Base-by-base conservation (phyloP, 1,140 invertebrate species). In the Scaptomyza pallida region DNA sequence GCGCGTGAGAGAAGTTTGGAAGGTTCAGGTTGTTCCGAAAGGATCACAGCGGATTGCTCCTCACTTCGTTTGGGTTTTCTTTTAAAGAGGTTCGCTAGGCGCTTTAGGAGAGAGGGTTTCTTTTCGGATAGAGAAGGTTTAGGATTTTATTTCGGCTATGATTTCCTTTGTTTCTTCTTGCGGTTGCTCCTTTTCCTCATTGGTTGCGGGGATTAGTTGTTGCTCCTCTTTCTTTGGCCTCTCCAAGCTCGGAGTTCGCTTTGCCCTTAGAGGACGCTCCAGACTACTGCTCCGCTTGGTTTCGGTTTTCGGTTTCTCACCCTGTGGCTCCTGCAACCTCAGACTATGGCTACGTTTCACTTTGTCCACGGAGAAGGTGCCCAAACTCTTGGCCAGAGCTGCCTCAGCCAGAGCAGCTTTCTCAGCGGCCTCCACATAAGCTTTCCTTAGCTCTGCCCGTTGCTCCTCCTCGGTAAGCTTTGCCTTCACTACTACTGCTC, bases 371-470 rank as follows among this genome's bases (percentile, higher is more conserved):
- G 60, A 17, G 30, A 16, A 10, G 0, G 41, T 41, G 4, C 15
- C 37, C 0, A 88, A 51, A 9, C 43, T 82, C 21, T 64, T 64
- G 4, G 69, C 78, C 30, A 88, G 41, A 3, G 81, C 81, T 5
- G 78, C 78, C 43, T 88, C 82, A 0, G 83, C 82, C 6, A 68
- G 70, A 5, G 63, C 78, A 2, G 78, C 82, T 16, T 63, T 47
- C 13, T 75, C 82, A 0, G 82, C 82, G 15, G 82, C 82, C 61
- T 88, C 82, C 56, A 72, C 70, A 47, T 88, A 88, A 15, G 81
- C 80, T 9, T 52, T 37, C 17, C 77, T 77, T 19, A 88, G 61
- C 0, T 81, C 71, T 5, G 54, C 30, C 8, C 73, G 67, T 21
- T 88, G 82, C 6, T 82, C 62, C 2, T 55, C 82, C 50, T 86